Conservation (phyloP, 2,113 vertebrate genomes). For the Rhynchomys soricoides region DNA sequence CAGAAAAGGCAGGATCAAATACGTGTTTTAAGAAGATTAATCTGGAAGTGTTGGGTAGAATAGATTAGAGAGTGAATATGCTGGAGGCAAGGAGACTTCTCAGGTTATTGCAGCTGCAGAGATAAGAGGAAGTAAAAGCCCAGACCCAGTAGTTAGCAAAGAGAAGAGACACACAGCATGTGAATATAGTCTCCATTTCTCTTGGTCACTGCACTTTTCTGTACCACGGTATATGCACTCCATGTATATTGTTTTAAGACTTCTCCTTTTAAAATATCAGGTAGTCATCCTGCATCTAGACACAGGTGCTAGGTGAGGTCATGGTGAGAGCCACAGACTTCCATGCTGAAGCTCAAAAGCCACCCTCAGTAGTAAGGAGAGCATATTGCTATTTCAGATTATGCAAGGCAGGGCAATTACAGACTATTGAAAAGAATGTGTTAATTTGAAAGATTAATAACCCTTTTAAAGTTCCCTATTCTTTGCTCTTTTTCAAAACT, state of each 20-base stretch:
- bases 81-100: constrained; percentile 70
- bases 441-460: constrained; percentile 66
- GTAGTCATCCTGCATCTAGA: constrained; percentile 6
- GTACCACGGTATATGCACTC: neutral
- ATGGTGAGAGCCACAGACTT: neutral
- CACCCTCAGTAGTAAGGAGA: neutral
- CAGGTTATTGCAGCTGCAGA: constrained; percentile 60
- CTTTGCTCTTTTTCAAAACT: constrained; percentile 41
- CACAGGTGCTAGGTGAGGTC: neutral
- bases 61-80: constrained; percentile 67
- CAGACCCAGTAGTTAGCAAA: neutral
- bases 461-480: neutral
- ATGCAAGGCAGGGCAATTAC: constrained; percentile 18
- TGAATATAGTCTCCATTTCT: neutral
- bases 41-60: constrained; percentile 70
- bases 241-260: neutral
- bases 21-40: constrained; percentile 77
- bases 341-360: neutral
- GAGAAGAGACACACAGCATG: neutral
- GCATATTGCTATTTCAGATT: constrained; percentile 49
- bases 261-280: constrained; percentile 44
- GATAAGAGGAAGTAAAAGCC: constrained; percentile 66
- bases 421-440: constrained; percentile 59
- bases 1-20: constrained; percentile 76
- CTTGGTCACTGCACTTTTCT: neutral